Conservation (phyloP, 2,797 vertebrate genomes). For the Tauraco hartlaubi region DNA sequence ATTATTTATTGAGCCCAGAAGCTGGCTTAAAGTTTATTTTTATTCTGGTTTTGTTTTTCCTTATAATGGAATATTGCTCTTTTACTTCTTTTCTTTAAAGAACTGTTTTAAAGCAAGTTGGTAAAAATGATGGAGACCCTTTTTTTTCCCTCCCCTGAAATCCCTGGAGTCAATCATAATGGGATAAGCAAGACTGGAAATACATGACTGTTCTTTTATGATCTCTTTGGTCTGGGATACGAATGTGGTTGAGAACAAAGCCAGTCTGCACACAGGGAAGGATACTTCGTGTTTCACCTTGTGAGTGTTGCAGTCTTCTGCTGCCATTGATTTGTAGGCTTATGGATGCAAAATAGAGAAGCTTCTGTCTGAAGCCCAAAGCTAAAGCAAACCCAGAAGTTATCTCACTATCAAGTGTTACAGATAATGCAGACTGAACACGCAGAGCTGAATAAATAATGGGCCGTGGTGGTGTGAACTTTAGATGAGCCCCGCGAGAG, state of each 20-base stretch:
- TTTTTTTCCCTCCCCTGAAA: neutral
- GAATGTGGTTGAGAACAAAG: neutral
- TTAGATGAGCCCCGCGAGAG: neutral
- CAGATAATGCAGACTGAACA: neutral
- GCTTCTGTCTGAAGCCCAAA: neutral
- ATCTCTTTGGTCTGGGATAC: neutral
- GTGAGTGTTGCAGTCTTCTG: neutral
- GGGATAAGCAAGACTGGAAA: neutral
- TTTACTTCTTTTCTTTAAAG: neutral
- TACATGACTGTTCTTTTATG: neutral
- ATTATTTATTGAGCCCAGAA: neutral
- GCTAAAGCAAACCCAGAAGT: neutral
- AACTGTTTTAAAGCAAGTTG: neutral
- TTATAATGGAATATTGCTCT: neutral
- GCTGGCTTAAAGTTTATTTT: conserved; percentile 6
- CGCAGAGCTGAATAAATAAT: conserved; percentile 11
- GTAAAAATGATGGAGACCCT: neutral
- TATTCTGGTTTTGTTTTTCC: neutral
- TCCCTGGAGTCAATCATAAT: neutral
- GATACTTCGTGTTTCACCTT: neutral
- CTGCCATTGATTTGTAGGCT: neutral
- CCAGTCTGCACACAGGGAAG: neutral
- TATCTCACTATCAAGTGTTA: neutral
- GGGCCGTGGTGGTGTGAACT: conserved; percentile 6
- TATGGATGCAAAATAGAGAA: neutral